These are phyloP conservation scores for Eleutherodactylus coqui DNA, from an alignment of 2,797 vertebrate species.

Conservation along the genomic window DNA sequence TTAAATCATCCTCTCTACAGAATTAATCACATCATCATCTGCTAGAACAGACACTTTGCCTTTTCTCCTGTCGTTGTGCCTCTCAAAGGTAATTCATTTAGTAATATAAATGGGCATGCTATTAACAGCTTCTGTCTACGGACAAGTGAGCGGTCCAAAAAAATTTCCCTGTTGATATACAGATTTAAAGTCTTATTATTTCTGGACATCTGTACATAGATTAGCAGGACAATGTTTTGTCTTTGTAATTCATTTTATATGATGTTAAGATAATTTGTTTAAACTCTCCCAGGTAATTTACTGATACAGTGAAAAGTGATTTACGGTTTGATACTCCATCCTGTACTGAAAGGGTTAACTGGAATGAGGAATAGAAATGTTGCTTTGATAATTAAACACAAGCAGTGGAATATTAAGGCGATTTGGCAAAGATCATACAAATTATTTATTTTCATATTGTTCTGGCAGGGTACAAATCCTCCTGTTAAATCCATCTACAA, in stretches of 20 bases:
- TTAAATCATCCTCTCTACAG: constrained; percentile 54
- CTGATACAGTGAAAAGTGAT: neutral
- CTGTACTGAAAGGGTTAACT: neutral
- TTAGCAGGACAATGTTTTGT: constrained; percentile 38
- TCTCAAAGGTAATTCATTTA: constrained; percentile 60
- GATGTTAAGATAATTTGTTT: constrained; percentile 20
- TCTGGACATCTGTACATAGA: constrained; percentile 50
- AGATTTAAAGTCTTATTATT: constrained; percentile 51
- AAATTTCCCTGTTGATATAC: constrained; percentile 43
- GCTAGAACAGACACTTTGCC: constrained; percentile 50
- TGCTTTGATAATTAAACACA: constrained; percentile 36
- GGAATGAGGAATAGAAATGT: neutral
- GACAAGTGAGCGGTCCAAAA: constrained; percentile 26
- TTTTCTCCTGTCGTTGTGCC: constrained; percentile 48
- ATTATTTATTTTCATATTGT: constrained; percentile 59
- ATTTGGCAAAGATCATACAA: constrained; percentile 58
- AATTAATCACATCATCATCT: constrained; percentile 61
- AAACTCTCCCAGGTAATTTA: neutral
- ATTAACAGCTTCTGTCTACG: constrained; percentile 47
- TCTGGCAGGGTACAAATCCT: constrained; percentile 45
- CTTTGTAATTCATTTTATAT: constrained; percentile 28
- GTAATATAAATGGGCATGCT: constrained; percentile 56
- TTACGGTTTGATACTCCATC: neutral
- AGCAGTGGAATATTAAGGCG: constrained; percentile 30
- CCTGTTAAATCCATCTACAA: constrained; percentile 55